Percentiles rank a stretch among this genome's conserved stretches.
Conservation (phyloP, 2,113 vertebrate genomes). For the Sorex fumeus region DNA sequence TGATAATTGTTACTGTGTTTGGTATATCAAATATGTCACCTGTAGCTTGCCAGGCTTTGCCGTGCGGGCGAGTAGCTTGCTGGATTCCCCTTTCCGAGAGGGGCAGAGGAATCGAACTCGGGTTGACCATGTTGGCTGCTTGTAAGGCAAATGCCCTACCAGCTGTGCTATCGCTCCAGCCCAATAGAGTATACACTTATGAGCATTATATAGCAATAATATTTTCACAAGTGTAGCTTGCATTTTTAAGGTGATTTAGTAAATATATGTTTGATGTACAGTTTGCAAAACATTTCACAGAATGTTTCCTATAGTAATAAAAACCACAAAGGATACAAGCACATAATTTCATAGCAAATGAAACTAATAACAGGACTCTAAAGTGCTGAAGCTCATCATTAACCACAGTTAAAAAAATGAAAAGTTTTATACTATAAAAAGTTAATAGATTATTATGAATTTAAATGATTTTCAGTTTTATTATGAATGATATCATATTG, state of each 20-base stretch:
- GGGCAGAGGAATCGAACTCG: too few species aligned
- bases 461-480: constrained; percentile 54
- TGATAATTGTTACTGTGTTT: too few species aligned
- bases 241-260: constrained; percentile 1
- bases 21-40: too few species aligned
- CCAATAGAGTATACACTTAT: too few species aligned
- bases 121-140: too few species aligned
- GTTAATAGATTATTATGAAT: neutral
- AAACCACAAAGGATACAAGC: neutral
- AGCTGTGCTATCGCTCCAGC: too few species aligned
- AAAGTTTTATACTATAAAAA: constrained; percentile 41
- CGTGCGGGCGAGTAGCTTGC: too few species aligned
- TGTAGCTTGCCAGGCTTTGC: too few species aligned
- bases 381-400: neutral
- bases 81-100: too few species aligned
- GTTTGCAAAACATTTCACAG: neutral
- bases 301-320: neutral
- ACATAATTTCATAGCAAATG: neutral
- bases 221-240: neutral
- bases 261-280: neutral
- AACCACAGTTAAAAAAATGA: neutral
- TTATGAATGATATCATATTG: neutral
- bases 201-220: neutral
- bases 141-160: too few species aligned
- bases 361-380: neutral